phyloP scores from a whole-genome alignment of 2,113 vertebrate genomes.

The Lipotes vexillifer region DNA sequence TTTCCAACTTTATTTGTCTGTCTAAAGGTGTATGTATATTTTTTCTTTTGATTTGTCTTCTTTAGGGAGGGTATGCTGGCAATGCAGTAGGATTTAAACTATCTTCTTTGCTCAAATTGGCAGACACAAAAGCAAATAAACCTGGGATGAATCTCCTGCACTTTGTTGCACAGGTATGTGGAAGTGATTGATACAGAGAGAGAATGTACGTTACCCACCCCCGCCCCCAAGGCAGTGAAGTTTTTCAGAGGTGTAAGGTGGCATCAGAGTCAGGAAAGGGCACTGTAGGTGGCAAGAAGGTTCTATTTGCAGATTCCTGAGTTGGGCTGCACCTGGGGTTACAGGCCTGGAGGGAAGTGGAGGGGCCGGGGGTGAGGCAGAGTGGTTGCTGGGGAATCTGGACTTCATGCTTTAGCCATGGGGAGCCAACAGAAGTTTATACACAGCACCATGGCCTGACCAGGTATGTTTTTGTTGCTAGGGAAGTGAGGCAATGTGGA shows the following conservation, averaged over 20 bases:
- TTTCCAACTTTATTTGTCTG: neutral
- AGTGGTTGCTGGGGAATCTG: neutral
- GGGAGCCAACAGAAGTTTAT: neutral
- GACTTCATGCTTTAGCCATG: neutral
- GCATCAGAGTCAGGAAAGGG: neutral
- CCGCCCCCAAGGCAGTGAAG: neutral
- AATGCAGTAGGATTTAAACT: constrained; percentile 98
- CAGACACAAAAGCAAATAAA: constrained; percentile 98
- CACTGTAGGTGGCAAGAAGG: neutral
- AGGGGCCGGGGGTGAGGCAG: neutral
- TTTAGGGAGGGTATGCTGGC: constrained; percentile 96
- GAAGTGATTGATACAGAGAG: neutral
- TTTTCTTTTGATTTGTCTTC: constrained; percentile 63
- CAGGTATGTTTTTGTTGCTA: neutral
- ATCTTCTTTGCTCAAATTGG: constrained; percentile 94
- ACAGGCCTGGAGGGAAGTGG: neutral
- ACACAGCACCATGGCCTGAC: neutral
- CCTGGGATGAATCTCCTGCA: constrained; percentile 98
- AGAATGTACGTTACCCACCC: rapidly evolving
- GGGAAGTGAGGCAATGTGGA: neutral
- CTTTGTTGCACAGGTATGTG: constrained; percentile 95
- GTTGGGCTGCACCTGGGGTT: too few relatives aligned
- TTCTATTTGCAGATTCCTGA: neutral
- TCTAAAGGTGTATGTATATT: neutral
- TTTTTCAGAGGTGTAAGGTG: neutral